Percentiles rank a stretch among this genome's conserved stretches.
These are phyloP conservation scores for Hermodice carunculata DNA, from an alignment of 2,888 invertebrate genomes.

Conservation along the genomic window DNA sequence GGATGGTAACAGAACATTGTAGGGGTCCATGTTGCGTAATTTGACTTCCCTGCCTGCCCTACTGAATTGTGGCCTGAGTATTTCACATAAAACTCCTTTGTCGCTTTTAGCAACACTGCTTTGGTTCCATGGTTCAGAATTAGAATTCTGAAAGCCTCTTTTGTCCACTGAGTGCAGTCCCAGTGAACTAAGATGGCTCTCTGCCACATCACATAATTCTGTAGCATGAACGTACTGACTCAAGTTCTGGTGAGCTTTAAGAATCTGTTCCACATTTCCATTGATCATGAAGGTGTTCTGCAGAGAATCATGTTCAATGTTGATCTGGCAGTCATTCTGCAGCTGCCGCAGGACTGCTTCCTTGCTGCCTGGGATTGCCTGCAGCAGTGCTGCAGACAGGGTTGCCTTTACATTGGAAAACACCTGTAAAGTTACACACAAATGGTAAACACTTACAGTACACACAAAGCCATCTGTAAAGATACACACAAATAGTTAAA, in stretches of 20 bases:
- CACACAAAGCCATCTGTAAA: not conserved
- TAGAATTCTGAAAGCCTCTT: no score
- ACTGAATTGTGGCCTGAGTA: slow-evolving; percentile 28
- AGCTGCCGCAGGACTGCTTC: slow-evolving; percentile 4
- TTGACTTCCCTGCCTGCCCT: slow-evolving; percentile 32
- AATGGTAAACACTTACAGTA: not conserved
- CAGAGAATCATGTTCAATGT: not conserved
- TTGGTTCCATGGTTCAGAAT: no score
- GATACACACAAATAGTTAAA: not conserved
- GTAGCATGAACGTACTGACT: not conserved
- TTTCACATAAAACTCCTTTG: slow-evolving; percentile 25
- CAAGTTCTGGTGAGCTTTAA: slow-evolving; percentile 4
- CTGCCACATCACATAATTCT: not conserved
- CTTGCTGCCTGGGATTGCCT: slow-evolving; percentile 6
- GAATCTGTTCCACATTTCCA: slow-evolving; percentile 1
- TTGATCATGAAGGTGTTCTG: not conserved
- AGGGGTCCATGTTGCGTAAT: slow-evolving; percentile 12
- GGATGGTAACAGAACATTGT: no score
- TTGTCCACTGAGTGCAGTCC: no score
- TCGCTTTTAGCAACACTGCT: slow-evolving; percentile 11
- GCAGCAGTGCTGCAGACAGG: not conserved
- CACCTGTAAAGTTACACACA: not conserved
- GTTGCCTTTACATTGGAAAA: slow-evolving; percentile 2
- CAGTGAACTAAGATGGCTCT: no score
- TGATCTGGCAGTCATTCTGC: not conserved